Conservation (phyloP, 2,797 vertebrate genomes). For the Danio albolineatus region DNA sequence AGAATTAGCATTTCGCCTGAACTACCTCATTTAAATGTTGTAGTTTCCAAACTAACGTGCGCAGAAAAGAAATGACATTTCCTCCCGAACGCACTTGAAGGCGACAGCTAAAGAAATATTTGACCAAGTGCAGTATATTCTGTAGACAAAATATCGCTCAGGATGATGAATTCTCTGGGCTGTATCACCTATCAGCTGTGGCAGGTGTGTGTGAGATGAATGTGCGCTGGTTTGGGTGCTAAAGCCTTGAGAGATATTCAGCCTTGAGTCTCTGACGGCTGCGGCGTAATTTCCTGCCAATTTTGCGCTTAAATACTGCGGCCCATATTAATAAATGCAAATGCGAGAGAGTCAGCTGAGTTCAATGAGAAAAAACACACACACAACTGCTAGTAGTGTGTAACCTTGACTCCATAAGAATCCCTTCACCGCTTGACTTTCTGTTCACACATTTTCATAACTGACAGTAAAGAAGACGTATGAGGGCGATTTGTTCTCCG, state of each 20-base stretch:
- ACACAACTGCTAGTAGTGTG: constrained; percentile 39
- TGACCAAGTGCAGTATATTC: constrained; percentile 47
- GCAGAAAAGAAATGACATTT: constrained; percentile 8
- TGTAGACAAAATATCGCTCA: constrained; percentile 45
- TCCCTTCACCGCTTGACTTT: constrained; percentile 60
- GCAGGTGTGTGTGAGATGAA: constrained; percentile 62
- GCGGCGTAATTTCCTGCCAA: constrained; percentile 57
- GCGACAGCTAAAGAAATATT: constrained; percentile 61
- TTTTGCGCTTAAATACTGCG: constrained; percentile 62
- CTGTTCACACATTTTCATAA: constrained; percentile 66
- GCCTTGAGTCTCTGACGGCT: constrained; percentile 59
- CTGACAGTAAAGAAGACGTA: constrained; percentile 69
- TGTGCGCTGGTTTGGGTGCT: constrained; percentile 57
- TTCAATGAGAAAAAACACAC: constrained; percentile 37
- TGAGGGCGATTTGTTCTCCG: constrained; percentile 61
- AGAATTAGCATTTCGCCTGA: background rate
- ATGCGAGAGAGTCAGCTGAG: constrained; percentile 51
- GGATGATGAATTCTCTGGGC: constrained; percentile 58
- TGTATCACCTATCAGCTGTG: constrained; percentile 60
- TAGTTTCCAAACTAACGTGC: background rate
- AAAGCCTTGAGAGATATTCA: constrained; percentile 58
- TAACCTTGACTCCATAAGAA: constrained; percentile 67
- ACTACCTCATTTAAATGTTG: background rate
- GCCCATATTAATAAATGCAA: constrained; percentile 60
- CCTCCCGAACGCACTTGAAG: constrained; percentile 14